Evolutionary conservation across 2,113 vertebrate genomes (phyloP).

Genomic region (Oreochromis aureus): DNA sequence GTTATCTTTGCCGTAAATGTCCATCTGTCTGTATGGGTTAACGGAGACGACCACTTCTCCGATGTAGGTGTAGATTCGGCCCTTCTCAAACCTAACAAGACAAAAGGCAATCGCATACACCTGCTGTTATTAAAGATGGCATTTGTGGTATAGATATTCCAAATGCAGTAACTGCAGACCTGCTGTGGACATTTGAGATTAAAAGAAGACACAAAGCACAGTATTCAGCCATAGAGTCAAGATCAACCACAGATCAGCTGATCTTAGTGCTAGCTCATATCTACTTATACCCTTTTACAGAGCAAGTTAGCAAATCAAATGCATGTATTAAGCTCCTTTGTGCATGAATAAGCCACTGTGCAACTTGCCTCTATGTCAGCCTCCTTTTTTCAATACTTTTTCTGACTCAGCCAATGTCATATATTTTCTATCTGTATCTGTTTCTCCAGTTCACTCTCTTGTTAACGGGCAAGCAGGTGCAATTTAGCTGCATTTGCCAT

Average conservation of each 20-base stretch:
- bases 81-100: conserved; percentile 80
- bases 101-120: background rate
- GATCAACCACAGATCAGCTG: background rate
- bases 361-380: background rate
- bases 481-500: background rate
- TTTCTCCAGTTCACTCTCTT: background rate
- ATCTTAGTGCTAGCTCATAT: background rate
- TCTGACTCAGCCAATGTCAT: background rate
- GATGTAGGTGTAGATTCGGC: conserved; percentile 90
- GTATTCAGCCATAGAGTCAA: background rate
- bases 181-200: background rate
- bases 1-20: conserved; percentile 76
- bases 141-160: background rate
- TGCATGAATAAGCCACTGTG: background rate
- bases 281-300: background rate
- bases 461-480: background rate
- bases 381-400: background rate
- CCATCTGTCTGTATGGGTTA: conserved; percentile 83
- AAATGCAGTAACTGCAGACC: background rate
- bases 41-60: conserved; percentile 92
- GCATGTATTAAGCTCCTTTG: background rate
- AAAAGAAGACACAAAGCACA: background rate
- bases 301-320: background rate
- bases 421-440: background rate
- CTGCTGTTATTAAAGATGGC: background rate